These are phyloP conservation scores for Myrmecophaga tridactyla DNA, from an alignment of 2,113 vertebrate species.

Conservation along the genomic window DNA sequence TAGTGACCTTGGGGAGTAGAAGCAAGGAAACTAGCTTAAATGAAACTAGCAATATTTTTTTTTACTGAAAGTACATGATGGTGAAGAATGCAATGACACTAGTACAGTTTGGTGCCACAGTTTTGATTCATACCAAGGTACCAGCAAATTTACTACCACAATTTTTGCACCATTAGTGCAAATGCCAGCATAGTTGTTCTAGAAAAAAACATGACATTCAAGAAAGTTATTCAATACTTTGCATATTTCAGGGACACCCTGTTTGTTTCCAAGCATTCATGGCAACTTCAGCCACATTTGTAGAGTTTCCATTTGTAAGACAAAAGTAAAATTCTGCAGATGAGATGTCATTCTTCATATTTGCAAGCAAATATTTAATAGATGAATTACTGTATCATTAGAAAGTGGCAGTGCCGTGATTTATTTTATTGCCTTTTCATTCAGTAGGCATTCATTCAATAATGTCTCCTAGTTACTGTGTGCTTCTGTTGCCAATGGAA, in stretches of 20 bases:
- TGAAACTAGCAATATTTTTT: not conserved
- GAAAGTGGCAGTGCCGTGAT: not conserved
- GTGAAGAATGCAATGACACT: not conserved
- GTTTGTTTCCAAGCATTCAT: not conserved
- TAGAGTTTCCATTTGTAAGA: constrained; percentile 8
- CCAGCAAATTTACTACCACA: not conserved
- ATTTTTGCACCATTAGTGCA: not conserved
- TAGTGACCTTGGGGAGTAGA: too few relatives aligned
- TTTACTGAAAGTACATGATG: not conserved
- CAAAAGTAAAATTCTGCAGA: not conserved
- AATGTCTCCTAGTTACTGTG: not conserved
- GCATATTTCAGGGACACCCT: not conserved
- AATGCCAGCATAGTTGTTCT: not conserved
- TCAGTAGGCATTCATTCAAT: not conserved
- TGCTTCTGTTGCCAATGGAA: not conserved
- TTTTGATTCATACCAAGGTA: not conserved
- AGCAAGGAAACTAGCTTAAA: constrained; percentile 25
- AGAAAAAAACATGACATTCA: not conserved
- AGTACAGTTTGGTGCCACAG: not conserved
- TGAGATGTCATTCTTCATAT: not conserved
- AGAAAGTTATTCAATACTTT: not conserved
- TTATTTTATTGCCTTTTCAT: constrained; percentile 25
- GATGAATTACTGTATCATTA: not conserved
- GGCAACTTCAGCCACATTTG: not conserved
- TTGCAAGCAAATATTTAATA: not conserved